Base-by-base conservation (phyloP, 2,797 vertebrate species). In the Cynopterus sphinx region DNA sequence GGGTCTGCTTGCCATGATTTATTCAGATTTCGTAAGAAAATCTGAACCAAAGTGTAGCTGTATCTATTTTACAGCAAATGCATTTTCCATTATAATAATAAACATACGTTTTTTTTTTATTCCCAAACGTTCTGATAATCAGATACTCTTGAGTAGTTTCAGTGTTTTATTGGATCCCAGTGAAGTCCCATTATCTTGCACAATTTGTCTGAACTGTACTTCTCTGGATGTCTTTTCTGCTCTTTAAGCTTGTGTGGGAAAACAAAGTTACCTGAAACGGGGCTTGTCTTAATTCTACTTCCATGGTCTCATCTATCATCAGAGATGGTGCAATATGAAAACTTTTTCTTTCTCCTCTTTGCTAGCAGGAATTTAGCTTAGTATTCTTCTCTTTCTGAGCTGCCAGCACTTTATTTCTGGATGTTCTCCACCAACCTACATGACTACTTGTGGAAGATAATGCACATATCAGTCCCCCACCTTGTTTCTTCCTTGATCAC, bases 61-160 rank as follows among this genome's bases (percentile, higher is more conserved):
- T 77, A 79, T 21, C 71, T 93, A 74, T 92, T 94, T 87, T 78
- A 19, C 16, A 75, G 89, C 67, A 96, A 95, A 85, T 92, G 57
- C 65, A 19, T 93, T 91, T 95, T 90, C 84, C 12, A 59, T 49
- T 28, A 55, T 79, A 77, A 91, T 85, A 95, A 91, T 84, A 97
- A 93, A 61, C 65, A 77, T 33, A 33, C 4, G 94, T 87, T 94
- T 95, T 33, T 33, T 33, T 33, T 87, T 97, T 36, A 91, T 81
- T 83, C 31, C 36, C 4, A 2, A 93, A 91, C 53, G 95, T 96
- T 93, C 51, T 16, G 22, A n/a, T 91, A 91, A 79, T 84, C 86
- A 94, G 36, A 79, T 89, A 97, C 90, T 87, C 61, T 67, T 89
- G 46, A 95, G 73, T 49, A 92, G 65, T 81, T 61, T 87, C 53